These are phyloP conservation scores for Cuniculus paca DNA, from an alignment of 2,797 vertebrate species.

Conservation along the genomic window DNA sequence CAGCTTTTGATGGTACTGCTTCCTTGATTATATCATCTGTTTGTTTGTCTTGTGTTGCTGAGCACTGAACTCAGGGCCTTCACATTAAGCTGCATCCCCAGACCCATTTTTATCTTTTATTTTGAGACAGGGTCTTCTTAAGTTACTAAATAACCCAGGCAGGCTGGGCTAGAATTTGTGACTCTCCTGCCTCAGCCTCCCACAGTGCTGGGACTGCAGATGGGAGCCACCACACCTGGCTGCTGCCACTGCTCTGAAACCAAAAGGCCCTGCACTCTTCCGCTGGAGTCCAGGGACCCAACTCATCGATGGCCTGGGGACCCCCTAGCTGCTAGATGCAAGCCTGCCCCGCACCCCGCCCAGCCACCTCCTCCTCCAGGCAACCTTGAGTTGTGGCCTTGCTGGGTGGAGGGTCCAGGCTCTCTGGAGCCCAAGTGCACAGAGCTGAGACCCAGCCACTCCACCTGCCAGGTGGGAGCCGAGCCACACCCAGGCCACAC, in stretches of 20 bases:
- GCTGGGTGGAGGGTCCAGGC: too few species aligned
- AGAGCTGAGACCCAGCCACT: neutral
- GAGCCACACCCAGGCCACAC: neutral
- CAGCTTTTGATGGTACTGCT: neutral
- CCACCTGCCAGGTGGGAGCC: neutral
- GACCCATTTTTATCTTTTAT: neutral
- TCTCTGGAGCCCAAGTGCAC: neutral
- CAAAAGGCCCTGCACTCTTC: rapidly evolving
- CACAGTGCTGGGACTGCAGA: neutral
- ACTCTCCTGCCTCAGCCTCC: neutral
- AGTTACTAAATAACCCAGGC: neutral
- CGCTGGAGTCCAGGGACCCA: too few species aligned
- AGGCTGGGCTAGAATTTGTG: neutral
- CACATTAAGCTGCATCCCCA: neutral
- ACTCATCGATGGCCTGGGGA: neutral
- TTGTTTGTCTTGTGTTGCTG: neutral
- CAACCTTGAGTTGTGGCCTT: rapidly evolving
- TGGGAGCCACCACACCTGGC: neutral
- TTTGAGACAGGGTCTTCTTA: neutral
- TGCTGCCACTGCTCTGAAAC: neutral
- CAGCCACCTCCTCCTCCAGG: neutral
- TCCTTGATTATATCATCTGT: neutral
- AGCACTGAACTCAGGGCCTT: neutral
- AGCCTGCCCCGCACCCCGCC: too few species aligned
- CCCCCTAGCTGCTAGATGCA: too few species aligned